Evolutionary conservation across 2,797 vertebrate genomes (phyloP), one percentile per base, ranked within the genome.

Genomic region (Anguilla obscura): DNA sequence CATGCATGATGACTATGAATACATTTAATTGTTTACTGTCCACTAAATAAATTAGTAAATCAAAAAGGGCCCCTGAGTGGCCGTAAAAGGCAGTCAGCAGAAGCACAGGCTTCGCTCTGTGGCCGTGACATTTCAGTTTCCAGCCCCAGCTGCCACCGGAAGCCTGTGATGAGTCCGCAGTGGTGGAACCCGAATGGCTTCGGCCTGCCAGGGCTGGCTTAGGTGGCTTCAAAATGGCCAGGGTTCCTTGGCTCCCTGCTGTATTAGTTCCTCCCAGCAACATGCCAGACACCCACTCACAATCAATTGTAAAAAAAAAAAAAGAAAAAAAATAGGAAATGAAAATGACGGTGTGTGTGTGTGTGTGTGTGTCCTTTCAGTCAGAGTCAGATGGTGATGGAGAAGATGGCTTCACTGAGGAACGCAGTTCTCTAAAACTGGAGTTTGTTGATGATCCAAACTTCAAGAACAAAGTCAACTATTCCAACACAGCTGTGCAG

Each of bases 401-500:
- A 86, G 98, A 98, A 90, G 97, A 97, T 89, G 94, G 95, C 2
- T 96, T 97, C 48, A 92, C 94, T 91, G 97, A 97, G 27, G 97
- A 95, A 89, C 94, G 95, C 0, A 94, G 95, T 85, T 96, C 97
- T 80, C 92, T 99, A 90, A 96, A 97, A 92, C 93, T 99, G 94
- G 98, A 99, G 92, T 99, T 99, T 94, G 95, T 97, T 0, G 97
- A 98, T 0, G 98, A 99, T 74, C 91, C 94, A 40, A 98, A 98
- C 96, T 99, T 99, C 94, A 99, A 98, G 94, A 98, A 98, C 93
- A 98, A 98, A 94, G 98, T 99, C 95, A 99, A 99, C 97, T 99
- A 98, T 92, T 98, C 98, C 0, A 98, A 98, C 2, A 97, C 98
- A 0, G 99, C 98, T 0, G 98, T 99, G 90, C 99, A 99, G 97